Evolutionary conservation across 1,140 invertebrate species (phyloP).

Genomic region (Apis florea): DNA sequence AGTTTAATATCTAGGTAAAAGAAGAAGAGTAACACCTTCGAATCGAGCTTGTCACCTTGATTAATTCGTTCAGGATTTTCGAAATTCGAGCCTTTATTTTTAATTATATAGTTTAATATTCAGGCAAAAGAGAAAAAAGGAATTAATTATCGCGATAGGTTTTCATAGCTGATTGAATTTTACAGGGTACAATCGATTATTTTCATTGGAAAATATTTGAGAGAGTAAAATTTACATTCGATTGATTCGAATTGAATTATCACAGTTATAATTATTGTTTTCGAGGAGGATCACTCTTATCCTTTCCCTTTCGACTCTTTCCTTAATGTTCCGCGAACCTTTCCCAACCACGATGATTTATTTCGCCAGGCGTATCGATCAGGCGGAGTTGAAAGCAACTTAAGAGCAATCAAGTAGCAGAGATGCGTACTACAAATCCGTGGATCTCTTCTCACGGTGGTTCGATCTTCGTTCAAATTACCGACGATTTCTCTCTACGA

Average conservation of each 20-base stretch:
- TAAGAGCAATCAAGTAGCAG: constrained; percentile 30
- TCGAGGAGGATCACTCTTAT: neutral
- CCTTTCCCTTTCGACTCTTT: neutral
- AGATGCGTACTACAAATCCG: constrained; percentile 40
- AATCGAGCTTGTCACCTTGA: no score
- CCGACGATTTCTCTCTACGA: constrained; percentile 35
- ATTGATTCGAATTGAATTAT: neutral
- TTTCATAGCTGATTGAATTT: neutral
- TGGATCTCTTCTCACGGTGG: constrained; percentile 56
- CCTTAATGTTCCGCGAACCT: constrained; percentile 9
- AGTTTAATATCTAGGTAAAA: neutral
- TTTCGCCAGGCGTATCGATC: constrained; percentile 15
- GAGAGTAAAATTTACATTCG: no score
- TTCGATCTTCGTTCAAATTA: constrained; percentile 31
- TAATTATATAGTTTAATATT: neutral
- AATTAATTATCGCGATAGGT: neutral
- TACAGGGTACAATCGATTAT: neutral
- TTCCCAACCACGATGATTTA: constrained; percentile 36
- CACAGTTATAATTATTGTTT: neutral
- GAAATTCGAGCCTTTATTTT: no score
- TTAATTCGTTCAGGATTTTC: no score
- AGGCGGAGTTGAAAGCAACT: constrained; percentile 21
- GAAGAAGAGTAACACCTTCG: no score
- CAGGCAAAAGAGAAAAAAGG: neutral
- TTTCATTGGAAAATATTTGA: neutral